A percentile compares a stretch with the other conserved stretches of the same genome.
Conservation (phyloP, 92 coral and sea anemone species). For the Palythoa grandis region DNA sequence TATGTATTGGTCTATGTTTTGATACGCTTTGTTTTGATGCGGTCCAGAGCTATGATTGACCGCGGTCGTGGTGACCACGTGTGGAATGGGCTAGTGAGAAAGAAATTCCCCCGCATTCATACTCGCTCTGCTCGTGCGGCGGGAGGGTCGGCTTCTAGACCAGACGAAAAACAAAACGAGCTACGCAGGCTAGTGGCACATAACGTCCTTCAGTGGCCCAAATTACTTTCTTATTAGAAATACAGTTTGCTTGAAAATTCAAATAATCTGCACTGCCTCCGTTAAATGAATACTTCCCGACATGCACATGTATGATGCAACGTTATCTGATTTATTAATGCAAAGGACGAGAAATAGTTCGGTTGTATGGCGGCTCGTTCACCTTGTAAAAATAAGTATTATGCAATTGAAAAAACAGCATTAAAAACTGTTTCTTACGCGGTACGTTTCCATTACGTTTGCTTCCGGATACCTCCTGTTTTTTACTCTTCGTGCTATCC, state of each 20-base stretch:
- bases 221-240: too few relatives aligned
- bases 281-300: neutral
- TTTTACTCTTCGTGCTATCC: neutral
- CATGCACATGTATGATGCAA: neutral
- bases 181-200: too few relatives aligned
- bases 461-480: constrained; percentile 14
- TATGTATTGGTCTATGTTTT: neutral
- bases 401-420: neutral
- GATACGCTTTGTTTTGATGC: neutral
- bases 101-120: neutral
- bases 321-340: too few relatives aligned
- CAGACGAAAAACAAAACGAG: neutral
- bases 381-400: neutral
- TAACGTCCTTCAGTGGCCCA: too few relatives aligned
- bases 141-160: neutral
- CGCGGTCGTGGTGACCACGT: neutral
- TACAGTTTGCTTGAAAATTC: too few relatives aligned
- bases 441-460: constrained; percentile 10
- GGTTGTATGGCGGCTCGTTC: neutral
- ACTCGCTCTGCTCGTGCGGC: neutral
- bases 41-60: neutral
- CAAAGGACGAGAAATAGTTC: neutral
- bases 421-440: neutral
- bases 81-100: neutral
- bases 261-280: neutral